Evolutionary conservation across 2,888 invertebrate genomes (phyloP).

Genomic region (Drosophila crucigera): DNA sequence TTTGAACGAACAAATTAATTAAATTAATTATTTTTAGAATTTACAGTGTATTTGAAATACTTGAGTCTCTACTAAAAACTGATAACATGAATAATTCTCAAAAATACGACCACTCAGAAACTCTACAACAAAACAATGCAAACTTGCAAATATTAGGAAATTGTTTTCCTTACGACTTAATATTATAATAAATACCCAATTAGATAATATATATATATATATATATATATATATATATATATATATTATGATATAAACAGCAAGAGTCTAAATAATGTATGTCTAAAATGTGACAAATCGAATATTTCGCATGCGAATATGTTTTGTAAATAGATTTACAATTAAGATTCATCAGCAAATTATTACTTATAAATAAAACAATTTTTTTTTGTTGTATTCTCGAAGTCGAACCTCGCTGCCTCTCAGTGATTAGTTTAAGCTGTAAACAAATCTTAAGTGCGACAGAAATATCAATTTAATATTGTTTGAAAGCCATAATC

Average conservation of each 20-base stretch:
- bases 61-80: conserved; percentile 71
- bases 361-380: conserved; percentile 6
- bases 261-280: conserved; percentile 38
- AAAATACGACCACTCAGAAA: conserved; percentile 63
- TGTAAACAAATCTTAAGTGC: conserved; percentile 41
- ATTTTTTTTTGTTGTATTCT: conserved; percentile 32
- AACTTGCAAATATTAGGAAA: conserved; percentile 62
- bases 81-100: conserved; percentile 67
- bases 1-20: conserved; percentile 20
- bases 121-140: conserved; percentile 31
- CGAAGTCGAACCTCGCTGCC: conserved; percentile 83
- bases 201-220: neutral
- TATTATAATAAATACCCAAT: neutral
- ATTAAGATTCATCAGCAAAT: conserved; percentile 35
- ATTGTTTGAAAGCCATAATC: conserved; percentile 47
- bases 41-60: conserved; percentile 57
- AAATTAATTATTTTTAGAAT: conserved; percentile 4
- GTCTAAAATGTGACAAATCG: conserved; percentile 47
- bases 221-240: neutral
- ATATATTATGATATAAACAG: neutral
- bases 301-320: conserved; percentile 54
- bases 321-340: conserved; percentile 54
- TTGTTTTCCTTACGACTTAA: conserved; percentile 24
- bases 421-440: conserved; percentile 82
- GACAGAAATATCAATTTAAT: conserved; percentile 23